These are phyloP conservation scores for Antidorcas marsupialis DNA, from an alignment of 2,113 vertebrate species.

Conservation along the genomic window DNA sequence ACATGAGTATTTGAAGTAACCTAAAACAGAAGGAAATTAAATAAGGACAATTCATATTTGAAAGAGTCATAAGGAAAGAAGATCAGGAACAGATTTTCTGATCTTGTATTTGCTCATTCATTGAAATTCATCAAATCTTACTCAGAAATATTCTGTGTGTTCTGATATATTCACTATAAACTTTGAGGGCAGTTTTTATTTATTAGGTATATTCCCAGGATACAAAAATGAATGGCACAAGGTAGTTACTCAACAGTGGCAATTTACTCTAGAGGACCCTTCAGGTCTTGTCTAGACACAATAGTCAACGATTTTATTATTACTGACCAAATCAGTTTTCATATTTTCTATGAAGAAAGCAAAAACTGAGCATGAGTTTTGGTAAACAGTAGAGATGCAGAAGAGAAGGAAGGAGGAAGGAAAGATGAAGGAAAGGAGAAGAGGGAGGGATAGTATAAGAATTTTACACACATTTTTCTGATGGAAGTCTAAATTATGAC, in stretches of 20 bases:
- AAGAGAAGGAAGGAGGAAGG: background rate
- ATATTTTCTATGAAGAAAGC: background rate
- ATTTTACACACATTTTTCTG: background rate
- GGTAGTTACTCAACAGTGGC: background rate
- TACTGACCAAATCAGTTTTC: background rate
- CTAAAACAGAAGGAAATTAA: background rate
- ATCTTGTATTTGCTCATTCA: background rate
- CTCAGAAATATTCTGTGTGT: background rate
- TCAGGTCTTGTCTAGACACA: background rate
- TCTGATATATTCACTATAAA: background rate
- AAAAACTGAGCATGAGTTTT: background rate
- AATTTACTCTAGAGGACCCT: background rate
- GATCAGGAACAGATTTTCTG: background rate
- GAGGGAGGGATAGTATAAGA: background rate
- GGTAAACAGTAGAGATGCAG: background rate
- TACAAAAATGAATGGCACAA: background rate
- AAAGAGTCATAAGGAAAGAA: background rate
- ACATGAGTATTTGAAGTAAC: background rate
- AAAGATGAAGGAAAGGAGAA: too few relatives aligned
- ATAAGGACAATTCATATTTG: background rate
- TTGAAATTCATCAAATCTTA: background rate
- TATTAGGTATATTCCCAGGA: background rate
- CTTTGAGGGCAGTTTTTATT: background rate
- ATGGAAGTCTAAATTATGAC: background rate
- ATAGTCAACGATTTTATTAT: background rate